These are phyloP conservation scores for Mionectes macconnelli DNA, from an alignment of 2,113 vertebrate genomes.

Conservation along the genomic window DNA sequence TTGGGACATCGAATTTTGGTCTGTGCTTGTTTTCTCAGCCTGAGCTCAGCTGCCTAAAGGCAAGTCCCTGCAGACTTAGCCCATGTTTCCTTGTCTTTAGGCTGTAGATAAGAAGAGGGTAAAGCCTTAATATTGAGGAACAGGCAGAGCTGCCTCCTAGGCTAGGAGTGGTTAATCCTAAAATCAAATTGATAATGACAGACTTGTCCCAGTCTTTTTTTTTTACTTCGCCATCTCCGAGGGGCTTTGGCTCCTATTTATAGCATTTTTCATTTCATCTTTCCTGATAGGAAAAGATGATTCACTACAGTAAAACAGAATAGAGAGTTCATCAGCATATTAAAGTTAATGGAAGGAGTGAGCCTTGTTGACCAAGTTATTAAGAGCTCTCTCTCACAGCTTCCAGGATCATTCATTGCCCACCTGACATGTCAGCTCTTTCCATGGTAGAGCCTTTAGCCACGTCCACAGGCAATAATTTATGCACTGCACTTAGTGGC, in stretches of 20 bases:
- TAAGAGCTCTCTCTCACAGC: background rate
- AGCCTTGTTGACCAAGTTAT: conserved; percentile 18
- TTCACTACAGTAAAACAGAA: background rate
- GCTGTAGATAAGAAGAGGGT: background rate
- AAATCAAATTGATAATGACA: background rate
- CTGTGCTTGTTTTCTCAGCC: background rate
- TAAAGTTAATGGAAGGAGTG: conserved; percentile 20
- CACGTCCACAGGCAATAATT: background rate
- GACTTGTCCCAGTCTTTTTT: background rate
- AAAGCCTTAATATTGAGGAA: background rate
- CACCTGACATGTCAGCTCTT: conserved; percentile 19
- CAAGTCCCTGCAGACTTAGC: background rate
- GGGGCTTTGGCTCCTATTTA: conserved; percentile 14
- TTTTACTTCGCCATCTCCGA: background rate
- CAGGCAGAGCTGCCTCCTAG: background rate
- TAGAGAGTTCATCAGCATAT: conserved; percentile 21
- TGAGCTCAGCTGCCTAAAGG: background rate
- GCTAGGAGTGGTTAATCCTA: background rate
- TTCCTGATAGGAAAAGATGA: conserved; percentile 21
- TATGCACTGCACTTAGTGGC: background rate
- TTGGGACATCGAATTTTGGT: background rate
- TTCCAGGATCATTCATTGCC: background rate
- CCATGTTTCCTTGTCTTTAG: background rate
- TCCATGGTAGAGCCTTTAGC: background rate
- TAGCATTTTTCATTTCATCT: conserved; percentile 14